These are phyloP conservation scores for Megaceryle maxima DNA, from an alignment of 2,113 vertebrate species.

Conservation along the genomic window DNA sequence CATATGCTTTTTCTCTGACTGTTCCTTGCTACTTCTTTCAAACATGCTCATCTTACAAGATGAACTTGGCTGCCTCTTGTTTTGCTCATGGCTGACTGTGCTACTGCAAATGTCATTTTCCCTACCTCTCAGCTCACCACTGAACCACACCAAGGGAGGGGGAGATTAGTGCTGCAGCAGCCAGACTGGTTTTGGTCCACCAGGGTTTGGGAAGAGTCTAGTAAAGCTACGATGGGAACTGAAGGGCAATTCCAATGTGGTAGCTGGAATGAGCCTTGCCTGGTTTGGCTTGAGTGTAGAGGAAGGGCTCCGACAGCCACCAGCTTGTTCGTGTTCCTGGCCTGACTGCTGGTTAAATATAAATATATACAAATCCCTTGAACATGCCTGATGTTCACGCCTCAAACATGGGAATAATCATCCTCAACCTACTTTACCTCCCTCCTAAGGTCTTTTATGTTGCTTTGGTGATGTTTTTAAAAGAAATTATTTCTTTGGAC, in stretches of 20 bases:
- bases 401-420: not conserved
- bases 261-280: not conserved
- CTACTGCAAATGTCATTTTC: not conserved
- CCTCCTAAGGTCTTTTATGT: not conserved
- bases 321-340: not conserved
- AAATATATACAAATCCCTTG: not conserved
- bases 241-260: not conserved
- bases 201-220: not conserved
- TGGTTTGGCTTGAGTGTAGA: not conserved
- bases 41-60: not conserved
- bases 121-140: not conserved
- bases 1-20: not conserved
- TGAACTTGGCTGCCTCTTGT: not conserved
- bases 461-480: not conserved
- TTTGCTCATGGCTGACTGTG: not conserved
- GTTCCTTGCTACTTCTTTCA: not conserved
- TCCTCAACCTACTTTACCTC: not conserved
- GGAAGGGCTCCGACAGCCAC: not conserved
- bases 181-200: not conserved
- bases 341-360: not conserved
- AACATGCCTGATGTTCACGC: not conserved
- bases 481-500: not conserved
- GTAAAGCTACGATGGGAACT: not conserved
- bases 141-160: not conserved
- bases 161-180: not conserved